phyloP scores from a whole-genome alignment of 2,888 invertebrate genomes.

The Falcaria lacertinaria region DNA sequence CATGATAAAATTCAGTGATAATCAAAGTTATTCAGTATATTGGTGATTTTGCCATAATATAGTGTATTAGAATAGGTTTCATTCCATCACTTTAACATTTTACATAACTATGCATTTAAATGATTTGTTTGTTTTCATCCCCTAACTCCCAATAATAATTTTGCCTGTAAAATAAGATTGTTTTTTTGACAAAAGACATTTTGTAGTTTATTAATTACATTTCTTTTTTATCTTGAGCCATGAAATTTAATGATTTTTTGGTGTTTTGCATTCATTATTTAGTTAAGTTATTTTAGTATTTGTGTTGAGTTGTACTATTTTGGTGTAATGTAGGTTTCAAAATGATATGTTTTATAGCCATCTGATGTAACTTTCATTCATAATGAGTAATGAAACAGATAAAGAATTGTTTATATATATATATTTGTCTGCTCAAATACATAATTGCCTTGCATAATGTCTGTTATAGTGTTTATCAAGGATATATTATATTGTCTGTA shows the following conservation, averaged over 20 bases:
- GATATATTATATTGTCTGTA: no score
- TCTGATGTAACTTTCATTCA: conserved; percentile 15
- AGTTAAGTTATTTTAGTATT: background rate
- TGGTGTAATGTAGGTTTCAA: conserved; percentile 1
- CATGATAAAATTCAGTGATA: background rate
- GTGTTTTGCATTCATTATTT: conserved; percentile 10
- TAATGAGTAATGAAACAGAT: no score
- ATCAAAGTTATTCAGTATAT: background rate
- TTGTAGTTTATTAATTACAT: conserved; percentile 5
- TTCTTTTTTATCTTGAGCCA: conserved; percentile 7
- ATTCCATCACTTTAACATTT: background rate
- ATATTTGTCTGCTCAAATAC: conserved; percentile 1
- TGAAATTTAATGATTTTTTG: conserved; percentile 6
- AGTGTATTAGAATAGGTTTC: background rate
- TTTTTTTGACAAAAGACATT: conserved; percentile 11
- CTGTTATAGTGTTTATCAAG: background rate
- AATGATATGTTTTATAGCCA: conserved; percentile 3
- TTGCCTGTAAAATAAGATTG: conserved; percentile 2
- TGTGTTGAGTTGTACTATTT: conserved; percentile 3
- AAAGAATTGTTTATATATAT: no score
- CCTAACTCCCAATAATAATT: background rate
- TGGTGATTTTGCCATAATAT: background rate
- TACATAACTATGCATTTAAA: background rate
- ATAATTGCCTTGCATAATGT: conserved; percentile 1
- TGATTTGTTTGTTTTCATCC: background rate